These are phyloP conservation scores for Aix galericulata DNA, from an alignment of 2,113 vertebrate genomes.

Conservation along the genomic window DNA sequence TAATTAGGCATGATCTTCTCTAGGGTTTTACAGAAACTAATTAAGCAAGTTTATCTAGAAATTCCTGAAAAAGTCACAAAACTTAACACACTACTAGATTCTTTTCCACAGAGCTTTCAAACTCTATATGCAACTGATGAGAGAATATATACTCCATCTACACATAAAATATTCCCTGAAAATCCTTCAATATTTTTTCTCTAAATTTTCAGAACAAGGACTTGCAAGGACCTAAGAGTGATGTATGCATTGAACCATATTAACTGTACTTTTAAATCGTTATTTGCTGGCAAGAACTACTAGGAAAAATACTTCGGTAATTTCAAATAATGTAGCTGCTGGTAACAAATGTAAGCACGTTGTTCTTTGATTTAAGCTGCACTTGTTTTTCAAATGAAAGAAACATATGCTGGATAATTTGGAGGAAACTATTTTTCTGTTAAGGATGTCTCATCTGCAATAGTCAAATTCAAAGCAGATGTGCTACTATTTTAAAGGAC, in stretches of 20 bases:
- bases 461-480: constrained; percentile 33
- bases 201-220: not conserved
- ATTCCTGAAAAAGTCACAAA: not conserved
- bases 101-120: not conserved
- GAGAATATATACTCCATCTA: not conserved
- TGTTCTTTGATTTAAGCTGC: constrained; percentile 10
- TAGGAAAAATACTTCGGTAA: not conserved
- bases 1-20: not conserved
- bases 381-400: constrained; percentile 6
- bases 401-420: constrained; percentile 20
- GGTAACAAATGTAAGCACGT: constrained; percentile 3
- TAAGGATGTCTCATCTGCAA: constrained; percentile 37
- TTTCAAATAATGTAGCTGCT: not conserved
- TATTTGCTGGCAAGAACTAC: not conserved
- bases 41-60: not conserved
- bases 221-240: not conserved
- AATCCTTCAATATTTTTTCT: not conserved
- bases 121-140: not conserved
- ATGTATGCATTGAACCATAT: not conserved
- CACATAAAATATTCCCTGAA: not conserved
- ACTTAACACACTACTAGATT: not conserved
- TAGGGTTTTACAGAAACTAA: not conserved
- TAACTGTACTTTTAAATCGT: not conserved
- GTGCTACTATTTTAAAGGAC: constrained; percentile 55
- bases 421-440: constrained; percentile 50